Base-by-base conservation (phyloP, 2,888 invertebrate species). In the Leptinotarsa juncta region DNA sequence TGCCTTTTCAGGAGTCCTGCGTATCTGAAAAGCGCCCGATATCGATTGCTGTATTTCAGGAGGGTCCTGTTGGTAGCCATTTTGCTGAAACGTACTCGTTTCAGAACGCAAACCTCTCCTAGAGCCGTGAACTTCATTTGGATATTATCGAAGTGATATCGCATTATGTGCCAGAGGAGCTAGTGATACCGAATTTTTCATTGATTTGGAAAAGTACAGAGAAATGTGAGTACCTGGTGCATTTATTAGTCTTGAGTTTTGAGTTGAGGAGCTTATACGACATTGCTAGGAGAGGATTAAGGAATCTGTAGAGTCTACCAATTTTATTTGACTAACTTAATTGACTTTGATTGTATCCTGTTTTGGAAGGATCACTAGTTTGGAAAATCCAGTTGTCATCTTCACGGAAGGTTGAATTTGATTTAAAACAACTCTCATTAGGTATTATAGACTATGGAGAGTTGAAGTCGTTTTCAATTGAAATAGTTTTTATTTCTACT, bases 61-160 rank as follows among this genome's bases (percentile, higher is more conserved):
- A 82, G 86, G 86, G 84, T 85, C 85, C 86, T 84, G 83, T 81
- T 84, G 84, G 83, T 83, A 82, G 86, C 87, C 87, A 87, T 87
- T 79, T 82, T 81, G 78, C 75, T 70, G 72, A 80, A 78, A 75
- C 77, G 74, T 71, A 79, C 82, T 68, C 73, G 66, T 71, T 72
- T 70, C 60, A 65, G 73, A 69, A 65, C 65, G 57, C 70, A 50
- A 71, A 65, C 42, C 57, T 65, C 49, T 48, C 18, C 18, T 15
- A 57, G 48, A 51, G 69, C 55, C 49, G 18, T 66, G 70, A 16
- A 70, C 57, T 51, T 57, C 69, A 49, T 49, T 23, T 70, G 67
- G 51, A 42, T 32, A 18, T 69, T 48, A 1, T n/a, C 32, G 23
- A 65, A 62, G 66, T 72, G 67, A 69, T 18, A 69, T 3, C 32